Evolutionary conservation across 2,888 invertebrate genomes (phyloP).

Genomic region (Polydrusus pterygomalis): DNA sequence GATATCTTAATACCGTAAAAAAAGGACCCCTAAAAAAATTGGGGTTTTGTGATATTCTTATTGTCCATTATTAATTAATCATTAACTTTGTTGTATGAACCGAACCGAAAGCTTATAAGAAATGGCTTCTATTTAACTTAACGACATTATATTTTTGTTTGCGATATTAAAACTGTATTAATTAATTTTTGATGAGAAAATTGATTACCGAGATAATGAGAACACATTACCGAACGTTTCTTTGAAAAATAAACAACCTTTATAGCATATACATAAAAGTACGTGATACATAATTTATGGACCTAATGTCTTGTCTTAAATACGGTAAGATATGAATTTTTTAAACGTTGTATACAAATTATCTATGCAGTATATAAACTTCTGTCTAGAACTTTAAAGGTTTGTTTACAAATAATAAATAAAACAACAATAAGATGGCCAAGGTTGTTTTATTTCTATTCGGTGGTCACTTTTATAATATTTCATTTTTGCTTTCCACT

Average conservation of each 20-base stretch:
- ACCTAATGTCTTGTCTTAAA: constrained; percentile 29
- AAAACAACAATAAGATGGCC: too few species aligned
- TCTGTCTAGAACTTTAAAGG: background rate
- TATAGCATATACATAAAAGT: constrained; percentile 43
- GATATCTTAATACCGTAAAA: background rate
- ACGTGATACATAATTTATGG: constrained; percentile 16
- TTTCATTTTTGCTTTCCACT: too few species aligned
- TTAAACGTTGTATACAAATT: constrained; percentile 16
- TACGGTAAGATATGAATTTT: constrained; percentile 16
- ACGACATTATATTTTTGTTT: constrained; percentile 50
- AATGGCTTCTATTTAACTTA: constrained; percentile 49
- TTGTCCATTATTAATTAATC: constrained; percentile 9
- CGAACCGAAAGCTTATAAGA: constrained; percentile 38
- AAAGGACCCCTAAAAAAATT: too few species aligned
- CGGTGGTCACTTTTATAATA: too few species aligned
- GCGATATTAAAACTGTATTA: constrained; percentile 56
- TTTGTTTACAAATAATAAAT: too few species aligned
- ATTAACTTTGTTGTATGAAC: constrained; percentile 31
- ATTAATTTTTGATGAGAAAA: constrained; percentile 52
- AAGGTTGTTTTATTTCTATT: too few species aligned
- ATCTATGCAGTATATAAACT: constrained; percentile 8
- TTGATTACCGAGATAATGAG: constrained; percentile 54
- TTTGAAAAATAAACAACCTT: constrained; percentile 46
- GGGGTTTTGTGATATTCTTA: background rate
- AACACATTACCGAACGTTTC: constrained; percentile 48